A percentile compares a stretch with the other conserved stretches of the same genome.
Conservation (phyloP, 2,888 invertebrate genomes). For the Drosophila mayaguana region DNA sequence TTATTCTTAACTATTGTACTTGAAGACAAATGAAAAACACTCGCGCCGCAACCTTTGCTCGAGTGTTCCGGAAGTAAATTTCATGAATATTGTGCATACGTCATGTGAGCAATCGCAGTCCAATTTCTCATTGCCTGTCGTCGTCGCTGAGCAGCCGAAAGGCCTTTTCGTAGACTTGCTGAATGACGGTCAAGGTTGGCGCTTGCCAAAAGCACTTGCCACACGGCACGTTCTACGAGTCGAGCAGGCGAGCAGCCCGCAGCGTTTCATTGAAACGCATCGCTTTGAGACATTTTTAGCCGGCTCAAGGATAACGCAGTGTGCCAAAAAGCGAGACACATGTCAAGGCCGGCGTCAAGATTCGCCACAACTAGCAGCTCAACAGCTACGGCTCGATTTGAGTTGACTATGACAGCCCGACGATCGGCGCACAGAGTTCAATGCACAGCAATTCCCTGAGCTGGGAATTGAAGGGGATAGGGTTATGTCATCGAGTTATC, state of each 20-base stretch:
- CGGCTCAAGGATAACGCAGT: conserved; percentile 67
- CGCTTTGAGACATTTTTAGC: conserved; percentile 75
- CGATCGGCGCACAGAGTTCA: conserved; percentile 42
- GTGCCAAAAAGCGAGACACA: conserved; percentile 68
- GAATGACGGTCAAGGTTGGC: conserved; percentile 74
- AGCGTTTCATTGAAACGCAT: conserved; percentile 57
- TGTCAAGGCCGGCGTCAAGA: conserved; percentile 59
- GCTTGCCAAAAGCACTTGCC: conserved; percentile 55
- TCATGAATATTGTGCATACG: conserved; percentile 61
- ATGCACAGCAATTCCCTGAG: conserved; percentile 46
- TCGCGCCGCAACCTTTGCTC: conserved; percentile 40
- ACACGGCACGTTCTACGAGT: conserved; percentile 71
- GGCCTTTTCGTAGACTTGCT: conserved; percentile 48
- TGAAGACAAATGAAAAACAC: conserved; percentile 62
- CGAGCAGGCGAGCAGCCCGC: conserved; percentile 19
- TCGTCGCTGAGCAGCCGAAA: conserved; percentile 33
- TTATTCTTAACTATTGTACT: conserved; percentile 54
- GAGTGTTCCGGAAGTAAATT: conserved; percentile 67
- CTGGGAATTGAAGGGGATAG: conserved; percentile 7
- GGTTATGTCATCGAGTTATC: conserved; percentile 56
- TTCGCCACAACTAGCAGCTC: conserved; percentile 48
- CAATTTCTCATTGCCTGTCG: conserved; percentile 53
- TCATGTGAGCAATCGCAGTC: conserved; percentile 31
- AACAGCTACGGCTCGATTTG: conserved; percentile 39
- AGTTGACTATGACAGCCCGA: conserved; percentile 15